Evolutionary conservation across 1,140 invertebrate genomes (phyloP).

Genomic region (Magallana gigas): DNA sequence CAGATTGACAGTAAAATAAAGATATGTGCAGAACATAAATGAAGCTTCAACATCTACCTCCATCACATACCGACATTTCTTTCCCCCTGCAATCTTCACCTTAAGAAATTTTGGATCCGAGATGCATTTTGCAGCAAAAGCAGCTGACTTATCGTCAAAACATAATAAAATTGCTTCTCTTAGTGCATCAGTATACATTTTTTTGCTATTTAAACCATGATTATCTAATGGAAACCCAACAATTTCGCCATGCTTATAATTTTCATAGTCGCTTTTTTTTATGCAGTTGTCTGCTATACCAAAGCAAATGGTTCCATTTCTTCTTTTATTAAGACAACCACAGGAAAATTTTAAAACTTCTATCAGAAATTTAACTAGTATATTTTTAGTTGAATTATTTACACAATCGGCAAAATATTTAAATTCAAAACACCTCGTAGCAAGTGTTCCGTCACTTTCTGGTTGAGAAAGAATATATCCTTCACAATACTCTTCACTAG

Average conservation of each 20-base stretch:
- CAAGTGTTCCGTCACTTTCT: constrained; percentile 48
- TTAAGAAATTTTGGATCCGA: constrained; percentile 43
- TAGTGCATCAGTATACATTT: constrained; percentile 42
- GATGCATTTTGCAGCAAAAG: constrained; percentile 43
- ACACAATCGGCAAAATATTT: constrained; percentile 15
- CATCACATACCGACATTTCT: constrained; percentile 38
- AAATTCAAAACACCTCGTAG: constrained; percentile 31
- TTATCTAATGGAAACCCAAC: constrained; percentile 20
- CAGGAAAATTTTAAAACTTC: constrained; percentile 48
- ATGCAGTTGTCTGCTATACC: constrained; percentile 44
- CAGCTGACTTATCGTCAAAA: neutral
- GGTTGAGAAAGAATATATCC: neutral
- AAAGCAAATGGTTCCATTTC: constrained; percentile 58
- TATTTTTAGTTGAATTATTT: neutral
- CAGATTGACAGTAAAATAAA: constrained; percentile 43
- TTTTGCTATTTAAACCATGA: neutral
- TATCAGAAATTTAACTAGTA: neutral
- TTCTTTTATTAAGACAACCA: constrained; percentile 50
- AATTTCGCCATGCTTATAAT: constrained; percentile 28
- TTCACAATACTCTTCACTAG: constrained; percentile 35
- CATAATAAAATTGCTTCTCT: neutral
- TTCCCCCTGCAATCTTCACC: neutral
- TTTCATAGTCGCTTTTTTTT: neutral
- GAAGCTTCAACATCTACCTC: constrained; percentile 53
- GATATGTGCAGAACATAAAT: constrained; percentile 1